Base-by-base conservation (phyloP, 1,140 invertebrate species). In the Cryptotermes secundus region DNA sequence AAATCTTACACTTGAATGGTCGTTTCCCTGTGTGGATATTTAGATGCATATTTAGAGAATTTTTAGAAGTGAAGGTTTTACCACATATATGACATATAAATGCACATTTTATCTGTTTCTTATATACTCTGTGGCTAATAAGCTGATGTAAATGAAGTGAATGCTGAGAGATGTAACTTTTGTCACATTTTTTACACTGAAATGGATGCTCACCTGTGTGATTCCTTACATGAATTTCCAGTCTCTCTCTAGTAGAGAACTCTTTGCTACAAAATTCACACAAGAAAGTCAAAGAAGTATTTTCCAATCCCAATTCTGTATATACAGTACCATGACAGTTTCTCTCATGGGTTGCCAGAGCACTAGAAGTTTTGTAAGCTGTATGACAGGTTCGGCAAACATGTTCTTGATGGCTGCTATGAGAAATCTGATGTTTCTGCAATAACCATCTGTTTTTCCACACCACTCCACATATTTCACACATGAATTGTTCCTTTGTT, bases 1-100 rank as follows among this genome's bases (percentile, higher is more conserved):
- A 92, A 19, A 88, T 86, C 0, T 87, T 83, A 86, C 91, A 91
- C 53, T 86, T 84, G 79, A 89, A 87, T 45, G 91, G 91, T 85
- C 90, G 91, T 86, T 92, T 92, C n/a, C 94, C 94, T 49, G 92
- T 93, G 87, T 94, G 93, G 82, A 90, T 91, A 35, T 87, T 82
- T 34, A 88, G 45, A 79, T 88, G 88, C 36, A 87, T 86, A 81
- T 87, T 86, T 83, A 88, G 86, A 4, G 87, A 84, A 31, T 86
- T 72, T 85, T 87, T 87, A 81, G 88, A 91, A 83, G 92, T 88
- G 85, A 93, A 93, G 16, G 90, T 82, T 26, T 92, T 88, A 34
- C 90, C 88, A 86, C 92, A 93, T 26, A 91, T 86, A 38, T 89
- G 88, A 85, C 92, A 93, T 84, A 90, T 88, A 88, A 92, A 93